These are phyloP conservation scores for Brachionus koreanus DNA, from an alignment of 1,140 invertebrate genomes.

Conservation along the genomic window DNA sequence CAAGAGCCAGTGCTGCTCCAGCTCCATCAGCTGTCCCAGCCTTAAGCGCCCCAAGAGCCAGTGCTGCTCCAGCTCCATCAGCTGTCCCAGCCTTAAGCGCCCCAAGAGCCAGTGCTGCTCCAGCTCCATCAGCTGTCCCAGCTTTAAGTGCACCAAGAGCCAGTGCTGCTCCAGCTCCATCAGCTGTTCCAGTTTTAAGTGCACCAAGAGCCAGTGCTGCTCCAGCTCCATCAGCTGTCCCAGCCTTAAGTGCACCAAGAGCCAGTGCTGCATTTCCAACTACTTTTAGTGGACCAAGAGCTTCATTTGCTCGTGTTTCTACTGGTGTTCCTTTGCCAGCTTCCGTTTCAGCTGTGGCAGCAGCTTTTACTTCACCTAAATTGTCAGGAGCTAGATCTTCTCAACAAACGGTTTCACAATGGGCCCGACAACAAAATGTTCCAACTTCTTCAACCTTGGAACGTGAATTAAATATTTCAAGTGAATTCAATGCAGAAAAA, in stretches of 20 bases:
- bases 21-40: background rate
- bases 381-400: background rate
- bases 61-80: background rate
- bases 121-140: background rate
- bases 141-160: background rate
- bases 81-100: background rate
- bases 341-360: background rate
- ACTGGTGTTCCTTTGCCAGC: background rate
- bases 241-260: background rate
- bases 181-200: background rate
- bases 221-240: background rate
- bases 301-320: background rate
- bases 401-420: background rate
- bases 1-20: background rate
- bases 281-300: background rate
- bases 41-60: background rate
- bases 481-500: background rate
- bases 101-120: background rate
- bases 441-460: constrained; percentile 1
- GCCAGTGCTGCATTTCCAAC: background rate
- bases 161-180: background rate
- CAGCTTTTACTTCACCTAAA: background rate
- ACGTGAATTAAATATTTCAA: background rate
- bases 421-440: background rate
- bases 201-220: background rate